phyloP scores from a whole-genome alignment of 2,113 vertebrate species.

The Elephas maximus region DNA sequence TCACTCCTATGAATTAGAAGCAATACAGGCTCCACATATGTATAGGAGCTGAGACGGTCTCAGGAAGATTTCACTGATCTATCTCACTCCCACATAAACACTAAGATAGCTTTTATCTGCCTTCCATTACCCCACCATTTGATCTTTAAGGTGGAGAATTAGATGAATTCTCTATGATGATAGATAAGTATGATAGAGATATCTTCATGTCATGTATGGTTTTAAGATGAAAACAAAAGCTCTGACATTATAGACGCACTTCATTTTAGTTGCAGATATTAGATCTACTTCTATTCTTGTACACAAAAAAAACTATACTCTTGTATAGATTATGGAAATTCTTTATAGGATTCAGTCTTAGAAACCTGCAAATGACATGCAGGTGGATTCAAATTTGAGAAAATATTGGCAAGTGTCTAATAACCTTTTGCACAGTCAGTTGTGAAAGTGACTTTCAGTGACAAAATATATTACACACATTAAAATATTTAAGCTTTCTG shows the following conservation, averaged over 20 bases:
- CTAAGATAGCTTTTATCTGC: background rate
- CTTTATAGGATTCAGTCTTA: background rate
- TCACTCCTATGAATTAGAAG: background rate
- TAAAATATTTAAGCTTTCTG: constrained; percentile 77
- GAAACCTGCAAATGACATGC: constrained; percentile 41
- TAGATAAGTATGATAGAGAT: background rate
- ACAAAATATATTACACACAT: constrained; percentile 78
- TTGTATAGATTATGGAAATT: background rate
- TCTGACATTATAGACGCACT: background rate
- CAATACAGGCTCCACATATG: background rate
- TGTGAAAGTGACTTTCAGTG: constrained; percentile 85
- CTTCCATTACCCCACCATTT: background rate
- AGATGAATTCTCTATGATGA: background rate
- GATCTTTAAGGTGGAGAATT: background rate
- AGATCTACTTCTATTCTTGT: background rate
- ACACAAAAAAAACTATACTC: background rate
- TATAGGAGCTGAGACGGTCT: background rate
- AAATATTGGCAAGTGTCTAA: constrained; percentile 73
- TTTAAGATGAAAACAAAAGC: background rate
- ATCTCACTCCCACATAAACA: background rate
- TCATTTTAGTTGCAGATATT: background rate
- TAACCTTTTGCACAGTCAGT: constrained; percentile 73
- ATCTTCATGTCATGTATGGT: background rate
- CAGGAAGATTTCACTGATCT: background rate
- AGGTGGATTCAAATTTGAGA: constrained; percentile 62